phyloP scores from a whole-genome alignment of 2,888 invertebrate species.

The Ptychoptera contaminata region DNA sequence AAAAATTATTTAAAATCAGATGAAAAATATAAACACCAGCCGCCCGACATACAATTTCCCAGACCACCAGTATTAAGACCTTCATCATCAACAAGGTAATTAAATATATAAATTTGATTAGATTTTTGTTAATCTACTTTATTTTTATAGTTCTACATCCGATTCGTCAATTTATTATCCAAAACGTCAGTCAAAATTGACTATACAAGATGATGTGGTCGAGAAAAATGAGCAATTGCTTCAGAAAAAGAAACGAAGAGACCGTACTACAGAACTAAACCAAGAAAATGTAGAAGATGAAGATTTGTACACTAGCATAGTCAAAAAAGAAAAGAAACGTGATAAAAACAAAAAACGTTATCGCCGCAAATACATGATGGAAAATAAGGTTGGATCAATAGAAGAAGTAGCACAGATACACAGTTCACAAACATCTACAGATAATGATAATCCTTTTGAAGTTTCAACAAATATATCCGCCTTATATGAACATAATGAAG shows the following conservation, averaged over 20 bases:
- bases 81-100: constrained; percentile 13
- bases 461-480: background rate
- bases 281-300: constrained; percentile 25
- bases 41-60: constrained; percentile 14
- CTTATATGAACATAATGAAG: constrained; percentile 21
- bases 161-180: constrained; percentile 31
- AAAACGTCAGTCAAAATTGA: constrained; percentile 24
- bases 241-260: constrained; percentile 17
- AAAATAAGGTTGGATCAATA: constrained; percentile 29
- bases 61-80: constrained; percentile 13
- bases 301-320: constrained; percentile 8
- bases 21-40: background rate
- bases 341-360: constrained; percentile 17
- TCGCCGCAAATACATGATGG: constrained; percentile 25
- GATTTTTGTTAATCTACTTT: background rate
- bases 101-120: background rate
- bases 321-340: constrained; percentile 11
- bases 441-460: constrained; percentile 9
- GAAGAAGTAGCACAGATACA: constrained; percentile 23
- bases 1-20: constrained; percentile 9
- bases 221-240: constrained; percentile 25
- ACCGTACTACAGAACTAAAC: constrained; percentile 16
- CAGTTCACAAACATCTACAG: constrained; percentile 22
- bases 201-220: constrained; percentile 26
- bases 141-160: constrained; percentile 17